Base-by-base conservation (phyloP, 2,113 vertebrate species). In the Sander lucioperca region DNA sequence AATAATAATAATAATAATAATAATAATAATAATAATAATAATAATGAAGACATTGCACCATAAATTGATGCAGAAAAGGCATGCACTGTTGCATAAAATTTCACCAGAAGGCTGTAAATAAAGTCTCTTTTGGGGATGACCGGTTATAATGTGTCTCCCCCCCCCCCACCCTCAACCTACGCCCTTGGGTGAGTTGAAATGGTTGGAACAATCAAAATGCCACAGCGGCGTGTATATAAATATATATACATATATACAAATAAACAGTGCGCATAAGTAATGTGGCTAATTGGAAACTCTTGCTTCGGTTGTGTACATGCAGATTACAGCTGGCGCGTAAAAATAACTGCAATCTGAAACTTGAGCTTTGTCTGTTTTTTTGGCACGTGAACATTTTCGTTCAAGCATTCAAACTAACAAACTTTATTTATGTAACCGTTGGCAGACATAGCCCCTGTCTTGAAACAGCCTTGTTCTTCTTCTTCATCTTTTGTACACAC, bases 261-360 rank as follows among this genome's bases (percentile, higher is more conserved):
- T 15, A 67, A 23, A 77, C 51, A 56, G 16, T 1, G 19, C 4
- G 6, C 18, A 27, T 19, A 59, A 45, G 58, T 25, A 19, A 50
- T 23, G 48, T 12, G 16, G 25, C 27, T 56, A 1, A 65, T 23
- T 43, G 57, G 58, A 80, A 59, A 47, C n/a, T 50, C n/a, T 15
- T 65, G 43, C 48, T n/a, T 30, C 18, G 11, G 21, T 2, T 70
- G 57, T 70, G 30, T 54, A 61, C 36, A 2, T 19, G 36, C 67
- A 21, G 59, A 43, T 62, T 18, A 69, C 57, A 39, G 74, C 63
- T 53, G 50, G 9, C 51, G 62, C 57, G 43, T 61, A 47, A 74
- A 39, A 63, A 53, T 5, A 15, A 14, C 39, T 1, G 27, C 59
- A 10, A 39, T 21, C 9, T 57, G 27, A 73, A 72, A 57, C 2